These are phyloP conservation scores for Mylabris sibirica DNA, from an alignment of 2,888 invertebrate genomes.

Conservation along the genomic window DNA sequence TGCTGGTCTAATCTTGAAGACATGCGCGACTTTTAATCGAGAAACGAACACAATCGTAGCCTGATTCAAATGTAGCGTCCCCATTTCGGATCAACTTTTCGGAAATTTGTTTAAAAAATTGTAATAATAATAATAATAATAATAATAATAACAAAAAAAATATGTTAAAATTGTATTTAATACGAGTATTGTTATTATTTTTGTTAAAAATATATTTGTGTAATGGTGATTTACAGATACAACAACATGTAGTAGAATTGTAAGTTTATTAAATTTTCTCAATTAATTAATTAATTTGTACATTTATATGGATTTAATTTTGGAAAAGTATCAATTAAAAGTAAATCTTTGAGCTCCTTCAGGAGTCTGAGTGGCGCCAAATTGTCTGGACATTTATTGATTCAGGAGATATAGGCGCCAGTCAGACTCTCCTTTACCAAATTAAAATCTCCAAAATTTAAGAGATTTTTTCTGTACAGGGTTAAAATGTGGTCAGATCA, in stretches of 20 bases:
- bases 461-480: slow-evolving; percentile 58
- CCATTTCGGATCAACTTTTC: neutral
- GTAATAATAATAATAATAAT: neutral
- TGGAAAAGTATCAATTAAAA: neutral
- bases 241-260: neutral
- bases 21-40: neutral
- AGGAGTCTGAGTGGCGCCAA: slow-evolving; percentile 32
- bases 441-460: slow-evolving; percentile 1
- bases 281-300: slow-evolving; percentile 14
- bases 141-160: neutral
- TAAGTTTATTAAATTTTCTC: neutral
- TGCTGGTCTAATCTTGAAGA: neutral
- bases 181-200: neutral
- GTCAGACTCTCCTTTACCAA: slow-evolving; percentile 28
- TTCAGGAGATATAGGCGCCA: slow-evolving; percentile 33
- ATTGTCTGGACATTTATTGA: slow-evolving; percentile 34
- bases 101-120: neutral
- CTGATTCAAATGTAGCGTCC: neutral
- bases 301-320: neutral
- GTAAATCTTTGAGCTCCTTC: slow-evolving; percentile 20
- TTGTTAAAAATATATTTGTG: slow-evolving; percentile 10
- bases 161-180: slow-evolving; percentile 12
- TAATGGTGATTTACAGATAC: slow-evolving; percentile 3
- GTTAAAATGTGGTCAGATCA: slow-evolving; percentile 82
- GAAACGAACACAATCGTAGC: neutral